phyloP scores from a whole-genome alignment of 2,888 invertebrate species.

The Trilocha varians region DNA sequence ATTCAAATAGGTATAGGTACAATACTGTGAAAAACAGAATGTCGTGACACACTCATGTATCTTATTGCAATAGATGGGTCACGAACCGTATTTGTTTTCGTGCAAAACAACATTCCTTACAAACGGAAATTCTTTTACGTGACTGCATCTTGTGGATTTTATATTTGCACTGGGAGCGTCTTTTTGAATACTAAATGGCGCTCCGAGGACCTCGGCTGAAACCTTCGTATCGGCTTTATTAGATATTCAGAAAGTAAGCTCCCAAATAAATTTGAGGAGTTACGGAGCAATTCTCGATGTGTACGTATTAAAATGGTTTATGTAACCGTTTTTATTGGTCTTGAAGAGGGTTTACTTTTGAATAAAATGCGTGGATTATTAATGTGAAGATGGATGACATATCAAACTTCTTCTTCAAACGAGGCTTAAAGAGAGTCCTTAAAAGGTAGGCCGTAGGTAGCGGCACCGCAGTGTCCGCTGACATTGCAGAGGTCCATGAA shows the following conservation, averaged over 20 bases:
- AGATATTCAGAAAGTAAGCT: not conserved
- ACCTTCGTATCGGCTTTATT: not conserved
- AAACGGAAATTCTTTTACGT: not conserved
- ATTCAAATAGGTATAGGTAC: too few relatives aligned
- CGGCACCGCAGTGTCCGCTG: too few relatives aligned
- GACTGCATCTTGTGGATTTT: not conserved
- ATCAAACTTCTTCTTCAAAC: too few relatives aligned
- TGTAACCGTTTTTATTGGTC: too few relatives aligned
- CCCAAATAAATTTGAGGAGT: not conserved
- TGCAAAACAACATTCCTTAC: not conserved
- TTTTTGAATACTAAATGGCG: constrained; percentile 8
- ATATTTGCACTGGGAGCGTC: not conserved
- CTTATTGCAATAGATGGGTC: not conserved
- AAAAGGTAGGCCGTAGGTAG: too few relatives aligned
- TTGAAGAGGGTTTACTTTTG: too few relatives aligned
- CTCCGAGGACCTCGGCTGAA: not conserved
- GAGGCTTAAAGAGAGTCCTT: too few relatives aligned
- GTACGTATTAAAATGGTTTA: not conserved
- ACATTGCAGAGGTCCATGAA: too few relatives aligned
- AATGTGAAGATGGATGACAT: too few relatives aligned
- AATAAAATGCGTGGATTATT: too few relatives aligned
- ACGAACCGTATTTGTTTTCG: not conserved
- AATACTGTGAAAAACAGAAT: too few relatives aligned
- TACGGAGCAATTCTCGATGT: not conserved
- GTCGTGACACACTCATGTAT: too few relatives aligned